Conservation (phyloP, 2,113 vertebrate genomes). For the Cynoglossus semilaevis region DNA sequence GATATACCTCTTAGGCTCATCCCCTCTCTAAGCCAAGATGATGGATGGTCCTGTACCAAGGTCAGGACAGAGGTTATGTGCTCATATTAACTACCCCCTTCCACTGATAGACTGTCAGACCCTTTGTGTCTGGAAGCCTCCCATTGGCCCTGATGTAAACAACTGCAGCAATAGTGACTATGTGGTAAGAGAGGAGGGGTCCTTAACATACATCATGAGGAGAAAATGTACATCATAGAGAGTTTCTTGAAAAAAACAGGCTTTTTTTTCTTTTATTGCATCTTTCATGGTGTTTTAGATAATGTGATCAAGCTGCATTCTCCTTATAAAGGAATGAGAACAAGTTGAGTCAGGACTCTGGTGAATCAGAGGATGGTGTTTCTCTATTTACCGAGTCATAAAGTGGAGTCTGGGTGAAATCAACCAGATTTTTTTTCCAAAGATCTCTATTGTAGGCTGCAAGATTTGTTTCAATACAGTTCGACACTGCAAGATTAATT, state of each 20-base stretch:
- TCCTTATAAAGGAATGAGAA: conserved; percentile 44
- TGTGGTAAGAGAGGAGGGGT: conserved; percentile 1
- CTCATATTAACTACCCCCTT: conserved; percentile 61
- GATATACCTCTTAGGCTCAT: conserved; percentile 39
- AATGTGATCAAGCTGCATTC: conserved; percentile 31
- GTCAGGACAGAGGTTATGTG: conserved; percentile 57
- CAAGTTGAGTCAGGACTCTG: conserved; percentile 21
- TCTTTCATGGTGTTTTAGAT: conserved; percentile 35
- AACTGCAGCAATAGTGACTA: conserved; percentile 24
- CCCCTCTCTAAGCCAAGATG: conserved; percentile 43
- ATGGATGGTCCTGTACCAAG: conserved; percentile 58
- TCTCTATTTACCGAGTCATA: conserved; percentile 49
- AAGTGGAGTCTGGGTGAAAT: conserved; percentile 24
- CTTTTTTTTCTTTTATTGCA: conserved; percentile 23
- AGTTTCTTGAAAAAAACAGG: conserved; percentile 8
- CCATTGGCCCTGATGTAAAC: conserved; percentile 57
- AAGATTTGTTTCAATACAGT: conserved; percentile 36
- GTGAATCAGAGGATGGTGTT: conserved; percentile 18
- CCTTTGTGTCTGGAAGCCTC: conserved; percentile 44
- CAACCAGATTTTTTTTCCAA: conserved; percentile 49
- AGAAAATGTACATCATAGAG: conserved; percentile 7
- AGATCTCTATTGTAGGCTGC: conserved; percentile 15
- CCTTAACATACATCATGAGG: conserved; percentile 17
- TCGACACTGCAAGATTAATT: conserved; percentile 36
- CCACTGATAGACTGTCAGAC: conserved; percentile 56